A percentile compares a stretch with the other conserved stretches of the same genome.
Evolutionary conservation across 2,113 vertebrate species (phyloP).

Genomic region (Centropus unirufus): DNA sequence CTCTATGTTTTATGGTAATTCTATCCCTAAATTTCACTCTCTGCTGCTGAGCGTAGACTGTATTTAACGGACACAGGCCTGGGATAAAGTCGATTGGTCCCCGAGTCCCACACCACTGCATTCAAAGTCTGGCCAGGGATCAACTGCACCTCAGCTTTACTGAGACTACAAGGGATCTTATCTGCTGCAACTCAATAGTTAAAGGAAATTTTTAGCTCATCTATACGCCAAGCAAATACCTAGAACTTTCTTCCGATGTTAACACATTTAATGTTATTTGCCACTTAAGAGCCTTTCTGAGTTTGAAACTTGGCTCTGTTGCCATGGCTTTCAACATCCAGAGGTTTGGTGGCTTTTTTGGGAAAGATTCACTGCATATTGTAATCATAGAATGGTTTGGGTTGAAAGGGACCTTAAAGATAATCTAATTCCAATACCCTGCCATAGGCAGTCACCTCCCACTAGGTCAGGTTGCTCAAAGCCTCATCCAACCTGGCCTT

Average conservation of each 20-base stretch:
- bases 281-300: background rate
- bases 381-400: no score
- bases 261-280: background rate
- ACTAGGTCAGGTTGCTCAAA: no score
- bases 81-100: background rate
- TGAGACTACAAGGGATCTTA: background rate
- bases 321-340: background rate
- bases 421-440: no score
- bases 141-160: fast-evolving
- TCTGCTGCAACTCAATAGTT: background rate
- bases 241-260: background rate
- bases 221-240: background rate
- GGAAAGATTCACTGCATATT: fast-evolving
- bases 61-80: background rate
- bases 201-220: background rate
- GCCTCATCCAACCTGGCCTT: no score
- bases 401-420: no score
- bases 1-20: background rate
- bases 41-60: fast-evolving
- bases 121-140: background rate
- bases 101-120: fast-evolving
- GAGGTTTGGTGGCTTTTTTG: background rate
- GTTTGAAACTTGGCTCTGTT: background rate
- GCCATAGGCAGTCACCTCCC: no score
- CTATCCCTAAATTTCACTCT: background rate